phyloP scores from a whole-genome alignment of 1,140 invertebrate genomes.

The Lineus longissimus region DNA sequence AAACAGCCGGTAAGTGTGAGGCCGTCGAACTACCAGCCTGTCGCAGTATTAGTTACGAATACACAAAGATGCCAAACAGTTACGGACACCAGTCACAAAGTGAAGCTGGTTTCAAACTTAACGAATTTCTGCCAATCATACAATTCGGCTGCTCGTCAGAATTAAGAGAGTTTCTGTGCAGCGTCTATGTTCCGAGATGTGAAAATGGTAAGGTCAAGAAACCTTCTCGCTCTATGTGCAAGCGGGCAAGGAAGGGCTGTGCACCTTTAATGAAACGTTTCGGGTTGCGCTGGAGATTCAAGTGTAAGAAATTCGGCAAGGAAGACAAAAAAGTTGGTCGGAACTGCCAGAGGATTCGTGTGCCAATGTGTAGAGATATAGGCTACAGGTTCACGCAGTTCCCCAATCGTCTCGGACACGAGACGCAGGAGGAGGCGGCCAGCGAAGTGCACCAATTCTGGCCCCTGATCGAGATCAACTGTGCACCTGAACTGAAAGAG shows the following conservation, averaged over 20 bases:
- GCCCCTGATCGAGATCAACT: constrained; percentile 55
- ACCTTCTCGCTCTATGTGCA: constrained; percentile 64
- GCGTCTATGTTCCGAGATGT: constrained; percentile 88
- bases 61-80: constrained; percentile 22
- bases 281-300: constrained; percentile 72
- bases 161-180: constrained; percentile 88
- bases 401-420: constrained; percentile 23
- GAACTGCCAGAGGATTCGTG: constrained; percentile 16
- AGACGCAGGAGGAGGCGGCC: constrained; percentile 21
- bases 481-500: constrained; percentile 83
- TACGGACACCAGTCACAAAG: constrained; percentile 21
- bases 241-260: constrained; percentile 81
- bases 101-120: constrained; percentile 20
- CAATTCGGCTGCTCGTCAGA: constrained; percentile 74
- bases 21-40: constrained; percentile 20
- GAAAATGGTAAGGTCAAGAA: constrained; percentile 6
- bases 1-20: constrained; percentile 8
- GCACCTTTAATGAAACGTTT: constrained; percentile 84
- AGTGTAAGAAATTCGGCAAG: too few relatives aligned
- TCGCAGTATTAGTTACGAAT: constrained; percentile 21
- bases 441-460: constrained; percentile 14
- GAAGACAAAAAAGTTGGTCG: background rate
- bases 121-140: constrained; percentile 6
- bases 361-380: constrained; percentile 23
- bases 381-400: constrained; percentile 23